phyloP scores from a whole-genome alignment of 2,888 invertebrate species.

The Spodoptera littoralis region DNA sequence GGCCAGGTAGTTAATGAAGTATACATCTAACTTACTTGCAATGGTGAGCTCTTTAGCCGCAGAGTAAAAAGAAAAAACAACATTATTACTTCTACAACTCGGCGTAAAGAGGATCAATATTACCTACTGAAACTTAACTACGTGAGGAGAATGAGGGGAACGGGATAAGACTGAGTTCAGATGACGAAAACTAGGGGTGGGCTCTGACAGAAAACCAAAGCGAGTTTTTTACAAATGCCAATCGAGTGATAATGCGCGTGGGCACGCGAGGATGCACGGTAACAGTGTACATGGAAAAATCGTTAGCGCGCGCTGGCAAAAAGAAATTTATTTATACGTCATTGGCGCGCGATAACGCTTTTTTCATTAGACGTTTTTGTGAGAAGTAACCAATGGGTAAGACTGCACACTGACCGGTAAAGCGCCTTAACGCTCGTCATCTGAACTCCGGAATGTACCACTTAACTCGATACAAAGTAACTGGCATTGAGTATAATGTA shows the following conservation, averaged over 20 bases:
- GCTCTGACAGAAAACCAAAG: not conserved
- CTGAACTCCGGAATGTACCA: not conserved
- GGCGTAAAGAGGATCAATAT: slow-evolving; percentile 36
- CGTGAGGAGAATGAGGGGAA: too few relatives aligned
- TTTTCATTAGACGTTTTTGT: slow-evolving; percentile 8
- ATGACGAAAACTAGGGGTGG: slow-evolving; percentile 6
- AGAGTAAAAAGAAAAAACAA: slow-evolving; percentile 47
- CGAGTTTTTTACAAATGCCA: not conserved
- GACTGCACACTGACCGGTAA: slow-evolving; percentile 1
- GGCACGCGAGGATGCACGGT: slow-evolving; percentile 27
- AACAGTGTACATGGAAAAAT: not conserved
- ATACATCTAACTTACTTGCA: slow-evolving; percentile 42
- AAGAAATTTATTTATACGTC: too few relatives aligned
- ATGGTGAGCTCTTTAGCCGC: slow-evolving; percentile 45
- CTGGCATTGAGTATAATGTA: too few relatives aligned
- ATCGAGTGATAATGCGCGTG: slow-evolving; percentile 6
- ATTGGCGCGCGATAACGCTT: slow-evolving; percentile 9
- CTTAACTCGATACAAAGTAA: too few relatives aligned
- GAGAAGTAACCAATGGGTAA: not conserved
- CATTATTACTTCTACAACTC: slow-evolving; percentile 45
- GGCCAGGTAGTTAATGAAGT: slow-evolving; percentile 29
- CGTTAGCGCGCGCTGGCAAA: not conserved
- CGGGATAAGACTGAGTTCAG: slow-evolving; percentile 22
- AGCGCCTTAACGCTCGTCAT: slow-evolving; percentile 11
- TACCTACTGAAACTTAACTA: slow-evolving; percentile 36